Conservation (phyloP, 2,797 vertebrate genomes). For the Xiphorhynchus erythropygius region DNA sequence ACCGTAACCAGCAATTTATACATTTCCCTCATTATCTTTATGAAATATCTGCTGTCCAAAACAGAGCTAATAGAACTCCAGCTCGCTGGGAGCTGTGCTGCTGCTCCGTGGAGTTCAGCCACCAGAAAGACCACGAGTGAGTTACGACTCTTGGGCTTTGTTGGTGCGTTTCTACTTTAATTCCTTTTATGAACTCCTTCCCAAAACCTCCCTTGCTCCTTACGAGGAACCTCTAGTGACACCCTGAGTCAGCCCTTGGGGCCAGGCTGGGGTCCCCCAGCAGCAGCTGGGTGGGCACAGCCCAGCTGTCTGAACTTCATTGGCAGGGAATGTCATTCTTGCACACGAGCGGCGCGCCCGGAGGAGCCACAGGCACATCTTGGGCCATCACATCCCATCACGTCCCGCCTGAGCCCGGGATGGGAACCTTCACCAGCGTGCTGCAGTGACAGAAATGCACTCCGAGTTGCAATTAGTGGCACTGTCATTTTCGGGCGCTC, state of each 20-base stretch:
- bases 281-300: constrained; percentile 66
- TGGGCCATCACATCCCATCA: constrained; percentile 66
- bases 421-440: constrained; percentile 65
- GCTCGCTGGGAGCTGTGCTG: not conserved
- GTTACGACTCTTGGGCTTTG: not conserved
- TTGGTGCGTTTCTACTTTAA: not conserved
- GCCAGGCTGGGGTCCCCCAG: not conserved
- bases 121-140: not conserved
- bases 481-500: constrained; percentile 86
- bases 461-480: constrained; percentile 88
- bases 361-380: constrained; percentile 49
- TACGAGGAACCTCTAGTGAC: not conserved
- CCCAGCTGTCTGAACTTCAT: constrained; percentile 54
- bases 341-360: not conserved
- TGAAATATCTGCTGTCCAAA: constrained; percentile 56
- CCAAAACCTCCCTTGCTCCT: not conserved
- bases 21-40: constrained; percentile 45
- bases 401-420: constrained; percentile 62
- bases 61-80: not conserved
- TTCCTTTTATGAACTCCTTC: not conserved
- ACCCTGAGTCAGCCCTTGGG: not conserved
- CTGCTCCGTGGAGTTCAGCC: not conserved
- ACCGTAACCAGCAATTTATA: constrained; percentile 41
- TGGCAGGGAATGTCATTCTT: constrained; percentile 70
- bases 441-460: constrained; percentile 79